phyloP scores from a whole-genome alignment of 2,888 invertebrate species.

The Limnephilus lunatus region DNA sequence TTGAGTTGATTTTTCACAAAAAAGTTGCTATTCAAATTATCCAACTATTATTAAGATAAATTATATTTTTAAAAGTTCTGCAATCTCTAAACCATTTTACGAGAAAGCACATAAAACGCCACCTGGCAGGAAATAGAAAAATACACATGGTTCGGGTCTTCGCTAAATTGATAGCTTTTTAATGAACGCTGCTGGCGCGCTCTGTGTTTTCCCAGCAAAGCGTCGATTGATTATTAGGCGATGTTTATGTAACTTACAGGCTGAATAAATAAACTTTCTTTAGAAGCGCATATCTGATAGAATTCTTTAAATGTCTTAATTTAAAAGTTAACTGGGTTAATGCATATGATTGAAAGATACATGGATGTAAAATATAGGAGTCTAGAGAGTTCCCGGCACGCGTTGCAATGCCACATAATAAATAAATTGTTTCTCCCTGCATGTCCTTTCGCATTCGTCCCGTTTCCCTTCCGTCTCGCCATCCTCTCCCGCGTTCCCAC shows the following conservation, averaged over 20 bases:
- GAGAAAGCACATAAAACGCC: constrained; percentile 42
- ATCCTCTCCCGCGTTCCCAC: too few species aligned
- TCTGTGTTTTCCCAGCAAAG: constrained; percentile 2
- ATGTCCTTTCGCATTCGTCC: too few species aligned
- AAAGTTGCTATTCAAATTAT: too few species aligned
- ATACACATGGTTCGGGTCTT: constrained; percentile 52
- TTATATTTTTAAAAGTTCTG: not conserved
- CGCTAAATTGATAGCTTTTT: constrained; percentile 54
- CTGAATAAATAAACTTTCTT: not conserved
- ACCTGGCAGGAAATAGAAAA: constrained; percentile 57
- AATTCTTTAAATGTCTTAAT: not conserved
- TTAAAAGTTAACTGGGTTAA: not conserved
- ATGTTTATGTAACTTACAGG: not conserved
- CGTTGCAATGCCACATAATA: too few species aligned
- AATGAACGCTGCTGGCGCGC: constrained; percentile 31
- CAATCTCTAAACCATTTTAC: not conserved
- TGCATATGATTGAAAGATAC: too few species aligned
- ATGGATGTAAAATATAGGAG: too few species aligned
- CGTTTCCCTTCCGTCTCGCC: too few species aligned
- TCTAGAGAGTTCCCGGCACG: too few species aligned
- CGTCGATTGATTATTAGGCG: constrained; percentile 5
- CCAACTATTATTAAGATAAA: too few species aligned
- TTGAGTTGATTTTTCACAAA: too few species aligned
- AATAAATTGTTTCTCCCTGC: too few species aligned
- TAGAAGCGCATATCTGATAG: not conserved